Percentiles rank a stretch among this genome's conserved stretches.
Conservation (phyloP, 1,140 invertebrate genomes). For the Brachionus paranguensis region DNA sequence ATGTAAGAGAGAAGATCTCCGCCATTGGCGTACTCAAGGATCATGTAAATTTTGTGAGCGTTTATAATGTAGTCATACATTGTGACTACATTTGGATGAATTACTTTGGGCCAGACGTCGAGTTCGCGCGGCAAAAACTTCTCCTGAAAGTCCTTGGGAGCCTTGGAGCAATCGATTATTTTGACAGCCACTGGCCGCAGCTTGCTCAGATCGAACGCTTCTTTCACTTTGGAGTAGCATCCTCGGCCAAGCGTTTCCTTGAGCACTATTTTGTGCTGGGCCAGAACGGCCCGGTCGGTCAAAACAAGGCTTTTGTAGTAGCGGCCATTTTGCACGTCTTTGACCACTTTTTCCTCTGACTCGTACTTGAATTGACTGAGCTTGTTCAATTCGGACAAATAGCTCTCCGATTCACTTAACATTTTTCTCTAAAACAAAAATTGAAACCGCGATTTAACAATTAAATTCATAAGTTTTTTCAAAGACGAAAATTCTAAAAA, state of each 20-base stretch:
- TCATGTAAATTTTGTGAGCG: constrained; percentile 18
- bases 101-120: constrained; percentile 76
- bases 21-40: constrained; percentile 29
- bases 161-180: constrained; percentile 70
- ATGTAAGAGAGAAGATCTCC: constrained; percentile 40
- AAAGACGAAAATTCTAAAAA: not conserved
- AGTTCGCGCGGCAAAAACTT: constrained; percentile 86
- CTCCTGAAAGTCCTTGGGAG: constrained; percentile 70
- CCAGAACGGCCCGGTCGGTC: not conserved
- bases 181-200: constrained; percentile 65
- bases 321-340: constrained; percentile 1
- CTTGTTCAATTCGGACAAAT: constrained; percentile 4
- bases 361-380: constrained; percentile 10
- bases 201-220: not conserved
- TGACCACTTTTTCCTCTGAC: constrained; percentile 12
- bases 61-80: constrained; percentile 25
- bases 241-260: constrained; percentile 12
- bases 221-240: constrained; percentile 37
- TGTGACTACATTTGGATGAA: constrained; percentile 70
- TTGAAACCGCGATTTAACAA: not conserved
- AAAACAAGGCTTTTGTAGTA: not conserved
- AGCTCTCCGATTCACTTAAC: not conserved
- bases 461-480: not conserved
- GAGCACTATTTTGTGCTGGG: constrained; percentile 5
- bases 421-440: constrained; percentile 2